phyloP scores from a whole-genome alignment of 2,113 vertebrate genomes.

The Sminthopsis crassicaudata region DNA sequence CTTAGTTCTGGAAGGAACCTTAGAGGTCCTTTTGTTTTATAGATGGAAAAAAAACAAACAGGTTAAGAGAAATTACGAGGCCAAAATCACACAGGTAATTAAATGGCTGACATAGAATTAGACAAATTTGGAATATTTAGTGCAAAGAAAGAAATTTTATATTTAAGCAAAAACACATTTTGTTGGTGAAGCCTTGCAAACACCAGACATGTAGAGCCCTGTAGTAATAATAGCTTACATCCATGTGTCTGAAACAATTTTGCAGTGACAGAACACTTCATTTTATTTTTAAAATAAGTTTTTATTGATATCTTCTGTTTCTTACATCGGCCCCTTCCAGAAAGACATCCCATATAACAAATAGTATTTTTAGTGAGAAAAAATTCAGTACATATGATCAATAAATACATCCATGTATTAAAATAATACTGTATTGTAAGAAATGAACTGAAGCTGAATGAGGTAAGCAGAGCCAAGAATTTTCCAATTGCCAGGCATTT shows the following conservation, averaged over 20 bases:
- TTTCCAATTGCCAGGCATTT: neutral
- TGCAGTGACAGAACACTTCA: neutral
- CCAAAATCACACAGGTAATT: neutral
- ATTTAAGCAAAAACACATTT: constrained; percentile 18
- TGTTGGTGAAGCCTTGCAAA: constrained; percentile 6
- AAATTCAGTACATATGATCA: neutral
- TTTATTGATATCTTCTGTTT: neutral
- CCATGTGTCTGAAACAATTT: neutral
- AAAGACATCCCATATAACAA: neutral
- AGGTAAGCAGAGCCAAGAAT: neutral
- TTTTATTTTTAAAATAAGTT: neutral
- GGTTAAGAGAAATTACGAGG: neutral
- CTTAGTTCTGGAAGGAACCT: neutral
- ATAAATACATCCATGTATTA: neutral
- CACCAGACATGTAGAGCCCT: neutral
- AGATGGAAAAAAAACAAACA: neutral
- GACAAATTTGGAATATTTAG: neutral
- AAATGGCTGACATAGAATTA: neutral
- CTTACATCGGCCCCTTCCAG: neutral
- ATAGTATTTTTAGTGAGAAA: neutral
- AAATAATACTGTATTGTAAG: no score
- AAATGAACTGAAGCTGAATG: neutral
- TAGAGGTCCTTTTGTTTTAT: neutral
- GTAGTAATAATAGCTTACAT: neutral
- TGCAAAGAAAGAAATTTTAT: neutral